Base-by-base conservation (phyloP, 2,113 vertebrate species). In the Struthio camelus region DNA sequence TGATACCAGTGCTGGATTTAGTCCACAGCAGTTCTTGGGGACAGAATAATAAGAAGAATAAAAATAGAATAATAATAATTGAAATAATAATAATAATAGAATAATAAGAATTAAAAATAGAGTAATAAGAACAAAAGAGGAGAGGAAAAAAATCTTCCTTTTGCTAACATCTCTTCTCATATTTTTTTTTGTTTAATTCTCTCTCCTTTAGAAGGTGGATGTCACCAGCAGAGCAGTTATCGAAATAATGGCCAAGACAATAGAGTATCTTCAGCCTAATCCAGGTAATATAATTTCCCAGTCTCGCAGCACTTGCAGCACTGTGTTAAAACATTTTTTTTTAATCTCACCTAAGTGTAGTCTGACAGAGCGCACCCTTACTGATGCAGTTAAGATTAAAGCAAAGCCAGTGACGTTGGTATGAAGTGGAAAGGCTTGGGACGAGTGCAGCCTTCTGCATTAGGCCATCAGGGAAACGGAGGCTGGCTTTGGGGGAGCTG, bases 221-320 rank as follows among this genome's bases (percentile, higher is more conserved):
- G 97, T 98, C 95, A 99, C 99, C 80, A 98, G 99, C 97, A 98
- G 99, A 93, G 99, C 99, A 17, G 99, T 99, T 96, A 61, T 99
- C 97, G 99, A 99, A 96, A 99, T 99, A 98, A 99, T 99, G 98
- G 99, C 99, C 73, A 99, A 99, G 98, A 99, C 99, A 30, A 99
- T 99, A 54, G 99, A 99, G 93, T 99, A 99, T 95, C 99, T 99
- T 97, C 99, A 99, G 97, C 99, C 99, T 22, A 99, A 99, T 94
- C 99, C 99, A 99, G 99, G 99, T 99, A 98, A 97, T 62, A 20
- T 42, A 66, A 40, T 85, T 76, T 84, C 50, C 27, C 27, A 58
- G 9, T 81, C 20, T 46, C 25, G 30, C 8, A 34, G 14, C 71
- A 34, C 38, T 71, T 71, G 3, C 8, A 44, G 38, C 11, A 24